phyloP scores from a whole-genome alignment of 2,797 vertebrate species.

The Falco columbarius region DNA sequence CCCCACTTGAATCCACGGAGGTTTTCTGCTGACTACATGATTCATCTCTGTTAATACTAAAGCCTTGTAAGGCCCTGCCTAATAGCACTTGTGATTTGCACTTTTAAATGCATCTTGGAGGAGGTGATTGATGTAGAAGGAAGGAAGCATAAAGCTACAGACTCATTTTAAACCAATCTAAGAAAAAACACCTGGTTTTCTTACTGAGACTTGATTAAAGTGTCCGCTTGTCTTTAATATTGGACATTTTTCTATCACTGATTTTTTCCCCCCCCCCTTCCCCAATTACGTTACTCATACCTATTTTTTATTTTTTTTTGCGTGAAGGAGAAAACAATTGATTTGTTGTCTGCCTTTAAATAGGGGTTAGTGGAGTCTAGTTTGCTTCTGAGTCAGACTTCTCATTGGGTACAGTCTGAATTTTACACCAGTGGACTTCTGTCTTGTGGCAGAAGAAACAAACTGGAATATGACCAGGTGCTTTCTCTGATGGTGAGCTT shows the following conservation, averaged over 20 bases:
- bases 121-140: not conserved
- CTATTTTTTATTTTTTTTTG: not conserved
- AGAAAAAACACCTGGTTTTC: not conserved
- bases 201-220: not conserved
- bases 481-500: not conserved
- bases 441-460: not conserved
- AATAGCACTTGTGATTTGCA: not conserved
- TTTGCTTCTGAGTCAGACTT: not conserved
- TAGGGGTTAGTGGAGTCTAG: not conserved
- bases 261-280: too few relatives aligned
- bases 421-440: not conserved
- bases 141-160: not conserved
- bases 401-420: not conserved
- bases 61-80: not conserved
- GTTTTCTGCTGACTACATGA: not conserved
- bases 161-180: not conserved
- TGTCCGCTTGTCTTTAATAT: not conserved
- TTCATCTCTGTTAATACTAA: not conserved
- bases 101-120: not conserved
- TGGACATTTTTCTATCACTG: not conserved
- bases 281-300: not conserved
- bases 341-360: not conserved
- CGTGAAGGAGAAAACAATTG: not conserved
- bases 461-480: not conserved
- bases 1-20: fast-evolving